A percentile compares a stretch with the other conserved stretches of the same genome.
phyloP scores from a whole-genome alignment of 2,797 vertebrate species.

The Otolemur crassicaudatus region DNA sequence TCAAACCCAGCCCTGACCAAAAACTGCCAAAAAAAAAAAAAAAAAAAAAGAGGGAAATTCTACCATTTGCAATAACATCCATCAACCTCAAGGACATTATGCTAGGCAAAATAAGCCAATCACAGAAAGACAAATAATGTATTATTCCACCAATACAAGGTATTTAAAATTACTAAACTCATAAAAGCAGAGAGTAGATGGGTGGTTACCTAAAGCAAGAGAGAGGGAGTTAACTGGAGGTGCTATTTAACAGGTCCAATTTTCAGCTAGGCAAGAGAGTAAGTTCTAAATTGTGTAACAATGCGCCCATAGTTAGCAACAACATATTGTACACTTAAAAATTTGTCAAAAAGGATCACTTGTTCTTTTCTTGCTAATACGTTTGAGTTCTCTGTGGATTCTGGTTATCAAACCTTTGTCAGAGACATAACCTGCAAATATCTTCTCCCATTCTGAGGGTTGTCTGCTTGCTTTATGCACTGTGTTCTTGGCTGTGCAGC shows the following conservation, averaged over 20 bases:
- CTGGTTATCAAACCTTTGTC: too few species aligned
- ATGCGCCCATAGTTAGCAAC: not conserved
- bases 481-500: too few species aligned
- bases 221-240: not conserved
- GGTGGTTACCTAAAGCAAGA: not conserved
- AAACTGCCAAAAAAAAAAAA: too few species aligned
- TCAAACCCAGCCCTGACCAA: too few species aligned
- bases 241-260: not conserved
- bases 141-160: not conserved
- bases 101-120: not conserved
- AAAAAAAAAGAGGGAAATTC: not conserved
- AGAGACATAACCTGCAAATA: too few species aligned
- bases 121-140: not conserved
- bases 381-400: too few species aligned
- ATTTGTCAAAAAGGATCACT: not conserved
- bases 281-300: not conserved
- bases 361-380: too few species aligned
- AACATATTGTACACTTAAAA: not conserved
- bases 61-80: not conserved
- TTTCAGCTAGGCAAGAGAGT: not conserved
- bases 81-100: not conserved
- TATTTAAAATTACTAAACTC: not conserved
- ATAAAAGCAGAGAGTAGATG: not conserved
- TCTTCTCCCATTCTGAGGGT: too few species aligned
- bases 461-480: too few species aligned